These are phyloP conservation scores for Diplolepis rosae DNA, from an alignment of 2,888 invertebrate genomes.

Conservation along the genomic window DNA sequence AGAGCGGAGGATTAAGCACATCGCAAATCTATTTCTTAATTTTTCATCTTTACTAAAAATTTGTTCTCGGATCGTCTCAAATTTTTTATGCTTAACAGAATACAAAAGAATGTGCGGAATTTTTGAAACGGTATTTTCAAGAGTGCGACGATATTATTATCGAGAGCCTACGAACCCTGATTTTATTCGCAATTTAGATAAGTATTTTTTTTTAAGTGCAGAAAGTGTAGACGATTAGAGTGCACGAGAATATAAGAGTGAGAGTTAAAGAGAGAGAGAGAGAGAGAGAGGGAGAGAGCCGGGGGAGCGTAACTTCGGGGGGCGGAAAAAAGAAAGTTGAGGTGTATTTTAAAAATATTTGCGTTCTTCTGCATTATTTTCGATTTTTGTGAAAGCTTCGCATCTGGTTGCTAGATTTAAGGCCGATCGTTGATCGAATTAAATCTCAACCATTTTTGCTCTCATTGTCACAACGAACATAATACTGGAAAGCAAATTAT, in stretches of 20 bases:
- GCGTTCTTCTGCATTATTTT: not conserved
- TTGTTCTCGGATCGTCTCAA: not conserved
- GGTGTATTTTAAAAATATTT: not conserved
- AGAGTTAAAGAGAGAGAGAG: slow-evolving; percentile 25
- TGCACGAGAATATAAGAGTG: slow-evolving; percentile 26
- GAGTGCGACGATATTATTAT: slow-evolving; percentile 19
- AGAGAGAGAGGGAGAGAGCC: slow-evolving; percentile 35
- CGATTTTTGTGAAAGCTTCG: not conserved
- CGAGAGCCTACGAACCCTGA: slow-evolving; percentile 6
- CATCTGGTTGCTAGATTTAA: not conserved
- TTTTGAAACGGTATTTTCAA: not conserved
- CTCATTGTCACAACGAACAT: not conserved
- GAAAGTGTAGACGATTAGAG: slow-evolving; percentile 33
- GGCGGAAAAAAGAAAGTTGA: not conserved
- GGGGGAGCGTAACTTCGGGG: not conserved
- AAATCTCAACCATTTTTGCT: not conserved
- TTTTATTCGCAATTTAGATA: slow-evolving; percentile 22
- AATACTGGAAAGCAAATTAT: slow-evolving; percentile 30
- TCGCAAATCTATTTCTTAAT: not conserved
- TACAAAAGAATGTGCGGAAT: not conserved
- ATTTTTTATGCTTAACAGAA: slow-evolving; percentile 1
- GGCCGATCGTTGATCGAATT: not conserved
- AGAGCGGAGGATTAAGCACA: too few species aligned
- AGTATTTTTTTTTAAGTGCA: slow-evolving; percentile 32
- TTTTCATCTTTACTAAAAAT: not conserved